These are phyloP conservation scores for Merops nubicus DNA, from an alignment of 2,113 vertebrate genomes.

Conservation along the genomic window DNA sequence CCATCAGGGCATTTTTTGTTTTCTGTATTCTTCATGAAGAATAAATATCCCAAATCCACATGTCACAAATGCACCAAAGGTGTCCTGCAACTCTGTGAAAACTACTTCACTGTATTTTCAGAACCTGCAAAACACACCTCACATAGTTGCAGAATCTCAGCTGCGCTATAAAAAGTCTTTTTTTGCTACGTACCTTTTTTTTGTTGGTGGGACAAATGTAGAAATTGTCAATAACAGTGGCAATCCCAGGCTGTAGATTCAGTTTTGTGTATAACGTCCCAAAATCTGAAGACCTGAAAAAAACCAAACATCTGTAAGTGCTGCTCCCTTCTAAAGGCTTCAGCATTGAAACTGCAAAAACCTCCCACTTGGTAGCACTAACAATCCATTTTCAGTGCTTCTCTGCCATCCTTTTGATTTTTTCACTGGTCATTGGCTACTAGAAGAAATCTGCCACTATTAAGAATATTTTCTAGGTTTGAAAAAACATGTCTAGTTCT, in stretches of 20 bases:
- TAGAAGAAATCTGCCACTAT: neutral
- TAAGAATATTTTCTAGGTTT: neutral
- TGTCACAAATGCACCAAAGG: neutral
- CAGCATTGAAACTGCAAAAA: neutral
- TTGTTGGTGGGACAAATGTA: slow-evolving; percentile 97
- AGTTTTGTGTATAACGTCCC: slow-evolving; percentile 94
- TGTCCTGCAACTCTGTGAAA: neutral
- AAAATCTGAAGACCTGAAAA: slow-evolving; percentile 90
- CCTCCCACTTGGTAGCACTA: neutral
- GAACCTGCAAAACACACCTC: neutral
- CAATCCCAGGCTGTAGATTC: slow-evolving; percentile 90
- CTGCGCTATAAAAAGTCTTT: neutral
- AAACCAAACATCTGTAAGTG: slow-evolving; percentile 10
- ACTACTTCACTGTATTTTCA: neutral
- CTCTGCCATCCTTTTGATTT: neutral
- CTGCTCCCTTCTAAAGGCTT: neutral
- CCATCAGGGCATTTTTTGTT: neutral
- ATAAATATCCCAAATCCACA: neutral
- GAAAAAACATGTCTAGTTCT: neutral
- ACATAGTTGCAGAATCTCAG: neutral
- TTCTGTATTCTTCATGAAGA: neutral
- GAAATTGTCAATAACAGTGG: slow-evolving; percentile 94
- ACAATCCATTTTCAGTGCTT: neutral
- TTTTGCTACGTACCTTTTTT: slow-evolving; percentile 86
- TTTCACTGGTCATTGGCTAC: neutral